Evolutionary conservation across 2,797 vertebrate genomes (phyloP).

Genomic region (Propithecus perrieri): DNA sequence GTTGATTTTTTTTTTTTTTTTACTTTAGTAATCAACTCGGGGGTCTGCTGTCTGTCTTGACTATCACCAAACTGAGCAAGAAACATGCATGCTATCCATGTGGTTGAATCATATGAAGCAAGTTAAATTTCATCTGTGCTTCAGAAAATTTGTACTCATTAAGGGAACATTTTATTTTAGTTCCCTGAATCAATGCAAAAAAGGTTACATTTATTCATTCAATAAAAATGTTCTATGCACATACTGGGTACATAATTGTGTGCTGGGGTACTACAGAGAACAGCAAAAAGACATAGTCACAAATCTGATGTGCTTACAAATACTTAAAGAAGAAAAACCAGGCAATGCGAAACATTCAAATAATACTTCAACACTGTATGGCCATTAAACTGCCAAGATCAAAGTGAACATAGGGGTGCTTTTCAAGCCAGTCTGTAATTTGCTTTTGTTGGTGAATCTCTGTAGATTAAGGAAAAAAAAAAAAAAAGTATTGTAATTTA

Average conservation of each 20-base stretch:
- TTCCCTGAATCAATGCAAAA: background rate
- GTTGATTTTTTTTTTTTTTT: background rate
- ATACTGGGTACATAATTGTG: background rate
- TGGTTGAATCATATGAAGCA: background rate
- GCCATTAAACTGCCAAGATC: slow-evolving; percentile 6
- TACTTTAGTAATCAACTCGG: background rate
- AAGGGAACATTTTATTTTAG: slow-evolving; percentile 7
- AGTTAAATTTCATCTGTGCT: slow-evolving; percentile 6
- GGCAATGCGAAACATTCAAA: background rate
- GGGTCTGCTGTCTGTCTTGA: background rate
- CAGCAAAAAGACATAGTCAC: background rate
- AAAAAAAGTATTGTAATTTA: background rate
- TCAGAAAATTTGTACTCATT: slow-evolving; percentile 41
- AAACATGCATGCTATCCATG: background rate
- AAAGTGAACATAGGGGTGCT: background rate
- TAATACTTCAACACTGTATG: background rate
- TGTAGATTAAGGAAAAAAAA: background rate
- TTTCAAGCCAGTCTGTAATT: background rate
- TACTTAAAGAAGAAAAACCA: slow-evolving; percentile 16
- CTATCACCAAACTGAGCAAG: background rate
- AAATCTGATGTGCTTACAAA: background rate
- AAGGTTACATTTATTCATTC: background rate
- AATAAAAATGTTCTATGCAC: background rate
- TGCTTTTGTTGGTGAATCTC: background rate
- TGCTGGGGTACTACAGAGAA: background rate